phyloP scores from a whole-genome alignment of 2,888 invertebrate genomes.

The Drosophila seclusa region DNA sequence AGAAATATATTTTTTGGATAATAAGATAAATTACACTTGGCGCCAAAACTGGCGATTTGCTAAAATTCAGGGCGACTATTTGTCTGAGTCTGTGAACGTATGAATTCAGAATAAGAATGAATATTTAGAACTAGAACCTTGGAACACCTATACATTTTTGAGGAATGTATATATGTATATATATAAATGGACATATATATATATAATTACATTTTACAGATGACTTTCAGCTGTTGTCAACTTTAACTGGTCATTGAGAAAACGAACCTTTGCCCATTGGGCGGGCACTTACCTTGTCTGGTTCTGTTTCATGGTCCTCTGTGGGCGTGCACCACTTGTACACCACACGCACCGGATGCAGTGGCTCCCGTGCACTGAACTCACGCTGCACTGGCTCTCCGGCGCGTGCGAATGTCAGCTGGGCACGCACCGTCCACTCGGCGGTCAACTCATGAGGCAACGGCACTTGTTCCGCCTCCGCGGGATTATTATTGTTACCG shows the following conservation, averaged over 20 bases:
- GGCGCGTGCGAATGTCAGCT: slow-evolving; percentile 87
- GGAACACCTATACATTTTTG: background rate
- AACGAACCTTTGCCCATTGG: background rate
- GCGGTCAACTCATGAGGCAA: slow-evolving; percentile 85
- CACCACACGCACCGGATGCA: slow-evolving; percentile 84
- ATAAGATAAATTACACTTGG: background rate
- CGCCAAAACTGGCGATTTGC: background rate
- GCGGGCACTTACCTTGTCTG: slow-evolving; percentile 58
- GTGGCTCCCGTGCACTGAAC: slow-evolving; percentile 74
- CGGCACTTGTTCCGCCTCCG: slow-evolving; percentile 36
- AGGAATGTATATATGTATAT: background rate
- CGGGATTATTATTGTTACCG: background rate
- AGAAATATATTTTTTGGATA: background rate
- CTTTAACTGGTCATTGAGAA: background rate
- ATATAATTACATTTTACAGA: background rate
- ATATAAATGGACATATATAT: background rate
- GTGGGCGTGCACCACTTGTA: slow-evolving; percentile 86
- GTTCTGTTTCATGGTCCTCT: slow-evolving; percentile 58
- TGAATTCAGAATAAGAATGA: background rate
- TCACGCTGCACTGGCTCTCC: slow-evolving; percentile 82
- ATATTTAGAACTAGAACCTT: background rate
- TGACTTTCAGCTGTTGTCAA: background rate
- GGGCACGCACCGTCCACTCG: slow-evolving; percentile 90
- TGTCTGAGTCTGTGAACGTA: background rate
- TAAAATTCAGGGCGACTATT: background rate